Base-by-base conservation (phyloP, 1,140 invertebrate species). In the Drosophila tropicalis region DNA sequence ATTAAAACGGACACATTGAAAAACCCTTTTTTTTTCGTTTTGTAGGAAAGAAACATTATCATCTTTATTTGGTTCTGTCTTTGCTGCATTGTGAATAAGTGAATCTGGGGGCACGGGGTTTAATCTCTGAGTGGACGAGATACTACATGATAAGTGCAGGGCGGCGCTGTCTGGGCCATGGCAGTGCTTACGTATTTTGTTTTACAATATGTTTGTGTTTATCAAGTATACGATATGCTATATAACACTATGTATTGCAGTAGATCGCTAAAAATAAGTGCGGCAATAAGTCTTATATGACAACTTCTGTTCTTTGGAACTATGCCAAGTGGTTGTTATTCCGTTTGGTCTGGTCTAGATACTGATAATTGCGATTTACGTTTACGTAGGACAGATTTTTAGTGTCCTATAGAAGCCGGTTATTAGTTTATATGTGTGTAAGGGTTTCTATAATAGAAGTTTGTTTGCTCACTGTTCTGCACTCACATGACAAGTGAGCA, bases 171-270 rank as follows among this genome's bases (percentile, higher is more conserved):
- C 79, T 86, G 67, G 66, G 34, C 68, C 61, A 61, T 72, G 70
- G 79, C 44, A 51, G 9, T 87, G 79, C 79, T 87, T 82, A 72
- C 82, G 82, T 82, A 79, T 82, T 75, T 58, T 67, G 61, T 72
- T 87, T 86, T 87, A 86, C 82, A 87, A 76, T 65, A 58, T 82
- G 72, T 71, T 81, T 73, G 70, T 69, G 64, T 69, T 67, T 65
- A 68, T 55, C 55, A 32, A 65, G 74, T 67, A 81, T 82, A 64
- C 61, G 22, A 67, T 65, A 78, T 67, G 67, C 70, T 68, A 75
- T 60, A 75, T 62, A 71, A 76, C 72, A 62, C 41, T 66, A 61
- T 51, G 17, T 51, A 51, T 65, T 68, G 71, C 61, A 58, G 67
- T 60, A 39, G 55, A 29, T 36, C 13, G 81, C 76, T 84, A 84